phyloP scores from a whole-genome alignment of 2,113 vertebrate genomes.

The Percopsis transmontana region DNA sequence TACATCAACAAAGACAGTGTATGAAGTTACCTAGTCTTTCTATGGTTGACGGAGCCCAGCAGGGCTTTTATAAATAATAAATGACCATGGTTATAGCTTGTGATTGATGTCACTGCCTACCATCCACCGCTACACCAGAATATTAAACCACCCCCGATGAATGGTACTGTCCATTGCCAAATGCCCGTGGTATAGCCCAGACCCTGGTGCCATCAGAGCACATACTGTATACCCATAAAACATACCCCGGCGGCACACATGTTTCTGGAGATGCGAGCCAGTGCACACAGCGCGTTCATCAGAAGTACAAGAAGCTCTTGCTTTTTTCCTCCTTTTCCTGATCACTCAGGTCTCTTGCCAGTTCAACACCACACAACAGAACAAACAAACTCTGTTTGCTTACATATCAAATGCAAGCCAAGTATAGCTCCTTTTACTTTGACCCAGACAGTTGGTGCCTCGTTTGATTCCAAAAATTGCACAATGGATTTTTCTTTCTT shows the following conservation, averaged over 20 bases:
- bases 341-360: constrained; percentile 15
- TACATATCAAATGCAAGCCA: constrained; percentile 29
- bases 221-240: background rate
- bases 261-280: background rate
- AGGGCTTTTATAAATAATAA: constrained; percentile 49
- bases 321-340: constrained; percentile 40
- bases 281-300: background rate
- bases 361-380: constrained; percentile 39
- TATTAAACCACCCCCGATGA: constrained; percentile 15
- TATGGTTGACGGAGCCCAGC: constrained; percentile 24
- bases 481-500: constrained; percentile 16
- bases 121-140: constrained; percentile 1
- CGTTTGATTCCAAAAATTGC: constrained; percentile 25
- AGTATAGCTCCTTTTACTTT: constrained; percentile 26
- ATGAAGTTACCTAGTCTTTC: constrained; percentile 6
- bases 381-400: constrained; percentile 46
- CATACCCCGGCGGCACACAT: constrained; percentile 2
- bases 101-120: constrained; percentile 30
- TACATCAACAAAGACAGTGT: constrained; percentile 4
- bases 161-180: constrained; percentile 31
- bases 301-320: constrained; percentile 16
- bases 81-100: constrained; percentile 45
- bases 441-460: background rate
- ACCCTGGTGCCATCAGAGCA: constrained; percentile 19
- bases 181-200: constrained; percentile 18